phyloP scores from a whole-genome alignment of 2,113 vertebrate genomes.

The Heterochromis multidens region DNA sequence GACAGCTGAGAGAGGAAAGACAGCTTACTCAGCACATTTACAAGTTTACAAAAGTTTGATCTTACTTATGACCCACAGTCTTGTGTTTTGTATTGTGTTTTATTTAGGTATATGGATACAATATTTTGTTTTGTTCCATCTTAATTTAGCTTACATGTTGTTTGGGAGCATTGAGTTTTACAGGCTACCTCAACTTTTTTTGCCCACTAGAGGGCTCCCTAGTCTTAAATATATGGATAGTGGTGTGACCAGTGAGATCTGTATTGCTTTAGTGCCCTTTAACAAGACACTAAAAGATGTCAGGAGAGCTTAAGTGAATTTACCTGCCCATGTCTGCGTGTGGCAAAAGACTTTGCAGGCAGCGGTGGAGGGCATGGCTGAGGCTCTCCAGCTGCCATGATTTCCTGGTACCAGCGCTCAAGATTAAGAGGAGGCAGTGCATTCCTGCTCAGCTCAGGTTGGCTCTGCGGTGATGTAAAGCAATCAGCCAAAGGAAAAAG shows the following conservation, averaged over 20 bases:
- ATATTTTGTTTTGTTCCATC: not conserved
- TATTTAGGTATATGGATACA: too few species aligned
- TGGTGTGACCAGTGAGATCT: not conserved
- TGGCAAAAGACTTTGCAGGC: conserved; percentile 86
- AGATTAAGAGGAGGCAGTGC: conserved; percentile 79
- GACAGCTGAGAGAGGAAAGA: conserved; percentile 74
- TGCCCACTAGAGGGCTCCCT: conserved; percentile 16
- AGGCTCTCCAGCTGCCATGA: conserved; percentile 79
- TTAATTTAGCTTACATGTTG: not conserved
- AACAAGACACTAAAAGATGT: not conserved
- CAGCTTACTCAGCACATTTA: not conserved
- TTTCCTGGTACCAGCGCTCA: conserved; percentile 82
- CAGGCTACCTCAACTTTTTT: not conserved
- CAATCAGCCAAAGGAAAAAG: conserved; percentile 15
- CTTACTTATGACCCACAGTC: not conserved
- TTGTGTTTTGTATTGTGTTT: not conserved
- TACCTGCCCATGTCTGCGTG: conserved; percentile 88
- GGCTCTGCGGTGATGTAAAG: conserved; percentile 74
- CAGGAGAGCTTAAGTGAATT: conserved; percentile 31
- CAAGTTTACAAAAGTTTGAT: not conserved
- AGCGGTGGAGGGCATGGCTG: conserved; percentile 87
- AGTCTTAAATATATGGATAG: not conserved
- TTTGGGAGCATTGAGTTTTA: not conserved
- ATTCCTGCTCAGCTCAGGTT: conserved; percentile 74
- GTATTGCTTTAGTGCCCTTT: not conserved